These are phyloP conservation scores for Sinella curviseta DNA, from an alignment of 1,140 invertebrate genomes.

Conservation along the genomic window DNA sequence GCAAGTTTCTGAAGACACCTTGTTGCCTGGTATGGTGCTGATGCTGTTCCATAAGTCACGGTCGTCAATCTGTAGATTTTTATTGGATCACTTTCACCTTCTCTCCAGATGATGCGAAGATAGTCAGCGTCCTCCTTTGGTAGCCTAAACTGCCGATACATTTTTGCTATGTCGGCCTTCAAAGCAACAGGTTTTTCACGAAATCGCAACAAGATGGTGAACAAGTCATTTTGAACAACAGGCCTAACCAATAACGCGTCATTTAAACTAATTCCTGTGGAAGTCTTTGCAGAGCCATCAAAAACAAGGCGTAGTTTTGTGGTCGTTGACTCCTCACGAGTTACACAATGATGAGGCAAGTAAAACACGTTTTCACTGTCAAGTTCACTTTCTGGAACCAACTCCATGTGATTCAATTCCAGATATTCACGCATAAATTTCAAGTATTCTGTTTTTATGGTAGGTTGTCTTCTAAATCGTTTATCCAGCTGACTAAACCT, in stretches of 20 bases:
- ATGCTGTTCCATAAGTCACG: neutral
- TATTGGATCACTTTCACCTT: conserved; percentile 11
- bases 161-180: conserved; percentile 55
- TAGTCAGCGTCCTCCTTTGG: conserved; percentile 32
- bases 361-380: conserved; percentile 37
- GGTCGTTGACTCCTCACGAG: conserved; percentile 42
- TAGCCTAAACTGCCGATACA: conserved; percentile 51
- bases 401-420: conserved; percentile 12
- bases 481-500: neutral
- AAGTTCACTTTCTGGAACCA: neutral
- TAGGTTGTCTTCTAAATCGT: neutral
- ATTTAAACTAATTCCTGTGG: conserved; percentile 49
- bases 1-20: too few relatives aligned
- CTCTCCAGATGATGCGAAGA: conserved; percentile 45
- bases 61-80: neutral
- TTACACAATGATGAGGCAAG: conserved; percentile 50
- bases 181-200: conserved; percentile 52
- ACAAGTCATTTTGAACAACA: conserved; percentile 54
- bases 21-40: too few relatives aligned
- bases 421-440: conserved; percentile 7
- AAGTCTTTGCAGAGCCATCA: conserved; percentile 42
- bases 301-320: conserved; percentile 50
- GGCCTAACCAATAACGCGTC: conserved; percentile 50
- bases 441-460: neutral
- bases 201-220: conserved; percentile 54